Percentiles rank a stretch among this genome's conserved stretches.
Conservation (phyloP, 2,113 vertebrate species). For the Recurvirostra avosetta region DNA sequence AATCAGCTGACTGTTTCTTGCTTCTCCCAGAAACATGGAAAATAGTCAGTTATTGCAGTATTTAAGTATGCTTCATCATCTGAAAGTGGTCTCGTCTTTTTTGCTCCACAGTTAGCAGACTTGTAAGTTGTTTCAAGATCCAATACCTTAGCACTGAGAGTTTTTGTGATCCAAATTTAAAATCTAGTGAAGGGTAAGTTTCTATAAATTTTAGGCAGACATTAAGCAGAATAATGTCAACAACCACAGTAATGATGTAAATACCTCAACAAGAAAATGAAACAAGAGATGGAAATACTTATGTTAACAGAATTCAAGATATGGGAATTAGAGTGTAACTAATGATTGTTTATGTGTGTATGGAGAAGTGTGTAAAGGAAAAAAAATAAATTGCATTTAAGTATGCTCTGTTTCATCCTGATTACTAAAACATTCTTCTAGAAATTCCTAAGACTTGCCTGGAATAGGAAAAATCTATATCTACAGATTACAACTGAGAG, state of each 20-base stretch:
- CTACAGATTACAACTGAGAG: background rate
- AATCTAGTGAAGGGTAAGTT: background rate
- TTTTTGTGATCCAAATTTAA: background rate
- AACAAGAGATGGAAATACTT: background rate
- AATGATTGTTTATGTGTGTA: background rate
- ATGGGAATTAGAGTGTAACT: background rate
- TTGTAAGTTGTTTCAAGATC: background rate
- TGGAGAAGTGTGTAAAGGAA: background rate
- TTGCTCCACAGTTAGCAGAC: background rate
- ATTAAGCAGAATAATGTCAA: background rate
- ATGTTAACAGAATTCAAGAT: background rate
- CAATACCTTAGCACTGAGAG: accelerated
- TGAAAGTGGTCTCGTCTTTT: background rate
- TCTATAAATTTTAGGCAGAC: background rate
- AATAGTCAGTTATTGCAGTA: background rate
- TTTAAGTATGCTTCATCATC: background rate
- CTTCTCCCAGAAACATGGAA: background rate
- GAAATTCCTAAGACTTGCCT: background rate
- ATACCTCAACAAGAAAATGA: background rate
- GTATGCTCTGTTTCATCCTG: background rate
- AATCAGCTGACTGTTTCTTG: background rate
- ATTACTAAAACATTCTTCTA: background rate
- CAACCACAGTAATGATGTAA: background rate
- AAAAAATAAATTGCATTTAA: background rate
- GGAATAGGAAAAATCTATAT: background rate